Evolutionary conservation across 2,113 vertebrate species (phyloP).

Genomic region (Mus spicilegus): DNA sequence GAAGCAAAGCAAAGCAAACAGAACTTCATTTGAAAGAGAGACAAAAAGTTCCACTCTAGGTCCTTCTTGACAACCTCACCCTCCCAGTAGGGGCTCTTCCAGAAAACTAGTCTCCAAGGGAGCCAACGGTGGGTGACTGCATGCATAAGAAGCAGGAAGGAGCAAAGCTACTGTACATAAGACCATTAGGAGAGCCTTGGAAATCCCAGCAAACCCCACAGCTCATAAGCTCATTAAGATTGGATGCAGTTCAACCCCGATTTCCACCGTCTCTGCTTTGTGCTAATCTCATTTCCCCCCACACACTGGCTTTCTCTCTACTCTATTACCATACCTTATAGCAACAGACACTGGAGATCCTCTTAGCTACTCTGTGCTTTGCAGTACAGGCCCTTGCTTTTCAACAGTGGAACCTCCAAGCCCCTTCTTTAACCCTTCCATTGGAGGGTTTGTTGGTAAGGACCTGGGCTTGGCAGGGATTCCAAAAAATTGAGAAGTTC

Average conservation of each 20-base stretch:
- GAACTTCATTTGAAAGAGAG: slow-evolving; percentile 19
- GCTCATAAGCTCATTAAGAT: slow-evolving; percentile 91
- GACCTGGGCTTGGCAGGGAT: slow-evolving; percentile 41
- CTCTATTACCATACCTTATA: slow-evolving; percentile 88
- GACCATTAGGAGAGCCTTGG: slow-evolving; percentile 88
- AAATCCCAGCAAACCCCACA: slow-evolving; percentile 90
- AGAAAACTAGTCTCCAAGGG: slow-evolving; percentile 75
- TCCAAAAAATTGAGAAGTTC: slow-evolving; percentile 46
- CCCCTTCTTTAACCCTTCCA: slow-evolving; percentile 81
- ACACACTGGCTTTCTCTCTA: slow-evolving; percentile 86
- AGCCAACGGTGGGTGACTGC: slow-evolving; percentile 79
- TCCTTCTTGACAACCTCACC: slow-evolving; percentile 65
- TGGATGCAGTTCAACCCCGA: slow-evolving; percentile 88
- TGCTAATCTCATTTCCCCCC: slow-evolving; percentile 88
- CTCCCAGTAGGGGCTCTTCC: slow-evolving; percentile 76
- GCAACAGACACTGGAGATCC: slow-evolving; percentile 87
- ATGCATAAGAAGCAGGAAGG: slow-evolving; percentile 80
- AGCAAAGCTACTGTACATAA: slow-evolving; percentile 89
- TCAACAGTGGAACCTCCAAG: slow-evolving; percentile 85
- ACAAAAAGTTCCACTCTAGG: slow-evolving; percentile 73
- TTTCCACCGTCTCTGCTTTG: slow-evolving; percentile 88
- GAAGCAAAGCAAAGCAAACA: slow-evolving; percentile 67
- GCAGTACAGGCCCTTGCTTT: slow-evolving; percentile 84
- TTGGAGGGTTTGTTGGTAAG: slow-evolving; percentile 44
- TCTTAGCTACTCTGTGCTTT: slow-evolving; percentile 85